Percentiles rank a stretch among this genome's conserved stretches.
These are phyloP conservation scores for Clostera curtula DNA, from an alignment of 2,888 invertebrate genomes.

Conservation along the genomic window DNA sequence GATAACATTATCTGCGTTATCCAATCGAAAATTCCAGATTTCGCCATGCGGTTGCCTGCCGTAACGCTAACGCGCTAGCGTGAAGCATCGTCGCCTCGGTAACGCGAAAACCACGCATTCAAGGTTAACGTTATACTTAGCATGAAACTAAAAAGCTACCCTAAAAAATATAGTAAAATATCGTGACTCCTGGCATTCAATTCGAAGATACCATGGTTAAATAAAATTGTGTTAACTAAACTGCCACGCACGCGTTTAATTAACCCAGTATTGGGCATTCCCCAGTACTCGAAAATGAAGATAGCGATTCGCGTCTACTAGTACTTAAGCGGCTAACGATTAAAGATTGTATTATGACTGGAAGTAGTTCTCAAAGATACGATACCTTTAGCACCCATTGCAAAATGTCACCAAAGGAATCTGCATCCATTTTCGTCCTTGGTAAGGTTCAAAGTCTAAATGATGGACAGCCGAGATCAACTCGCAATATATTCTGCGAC, in stretches of 20 bases:
- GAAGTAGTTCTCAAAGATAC: conserved; percentile 3
- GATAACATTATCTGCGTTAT: conserved; percentile 4
- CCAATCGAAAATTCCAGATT: conserved; percentile 1
- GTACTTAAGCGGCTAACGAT: too few species aligned
- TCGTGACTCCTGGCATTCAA: too few species aligned
- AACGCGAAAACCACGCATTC: conserved; percentile 16
- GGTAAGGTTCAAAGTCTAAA: conserved; percentile 6
- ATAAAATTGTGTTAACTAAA: too few species aligned
- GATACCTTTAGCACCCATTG: conserved; percentile 49
- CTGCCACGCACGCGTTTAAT: conserved; percentile 18
- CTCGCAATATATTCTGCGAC: conserved; percentile 24
- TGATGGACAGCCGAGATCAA: conserved; percentile 20
- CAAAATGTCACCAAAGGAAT: conserved; percentile 43
- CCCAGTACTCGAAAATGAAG: too few species aligned
- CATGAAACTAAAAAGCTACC: conserved; percentile 7
- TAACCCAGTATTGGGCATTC: conserved; percentile 15
- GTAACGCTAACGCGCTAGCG: too few species aligned
- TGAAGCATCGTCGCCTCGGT: conserved; percentile 31
- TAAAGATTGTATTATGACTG: conserved; percentile 9
- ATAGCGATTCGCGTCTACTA: too few species aligned
- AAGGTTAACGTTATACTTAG: conserved; percentile 13
- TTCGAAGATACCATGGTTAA: too few species aligned
- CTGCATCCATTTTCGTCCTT: conserved; percentile 35
- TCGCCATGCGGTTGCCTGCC: conserved; percentile 9
- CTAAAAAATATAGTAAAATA: too few species aligned